These are phyloP conservation scores for Parochlus steinenii DNA, from an alignment of 2,888 invertebrate species.

Conservation along the genomic window DNA sequence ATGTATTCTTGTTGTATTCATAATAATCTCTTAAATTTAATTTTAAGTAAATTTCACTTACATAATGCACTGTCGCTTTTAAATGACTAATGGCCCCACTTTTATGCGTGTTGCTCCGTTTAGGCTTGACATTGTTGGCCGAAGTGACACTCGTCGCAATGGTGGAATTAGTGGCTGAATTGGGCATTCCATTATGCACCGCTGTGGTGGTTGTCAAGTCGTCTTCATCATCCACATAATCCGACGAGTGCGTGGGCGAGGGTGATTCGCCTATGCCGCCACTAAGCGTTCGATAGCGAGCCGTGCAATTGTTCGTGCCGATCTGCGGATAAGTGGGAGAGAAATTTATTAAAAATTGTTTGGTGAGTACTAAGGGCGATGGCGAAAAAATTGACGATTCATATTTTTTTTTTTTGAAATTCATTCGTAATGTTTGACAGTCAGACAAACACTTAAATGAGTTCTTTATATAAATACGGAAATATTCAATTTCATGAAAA, in stretches of 20 bases:
- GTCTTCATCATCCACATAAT: constrained; percentile 49
- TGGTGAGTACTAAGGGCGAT: too few species aligned
- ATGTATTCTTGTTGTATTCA: too few species aligned
- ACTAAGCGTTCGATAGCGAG: constrained; percentile 33
- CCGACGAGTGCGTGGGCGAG: constrained; percentile 50
- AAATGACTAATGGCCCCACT: constrained; percentile 36
- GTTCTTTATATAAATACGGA: too few species aligned
- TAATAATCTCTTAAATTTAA: too few species aligned
- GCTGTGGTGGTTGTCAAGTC: constrained; percentile 17
- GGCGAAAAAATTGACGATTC: too few species aligned
- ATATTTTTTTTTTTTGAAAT: too few species aligned
- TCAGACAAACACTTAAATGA: too few species aligned
- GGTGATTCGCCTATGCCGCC: constrained; percentile 38
- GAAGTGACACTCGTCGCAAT: not conserved
- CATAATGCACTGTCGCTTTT: constrained; percentile 47
- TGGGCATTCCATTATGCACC: constrained; percentile 7
- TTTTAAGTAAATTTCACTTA: too few species aligned
- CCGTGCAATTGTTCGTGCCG: constrained; percentile 32
- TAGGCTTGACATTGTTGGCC: constrained; percentile 5
- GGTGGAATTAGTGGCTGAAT: not conserved
- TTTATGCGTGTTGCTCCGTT: constrained; percentile 21
- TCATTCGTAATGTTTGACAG: too few species aligned
- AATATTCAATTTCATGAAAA: too few species aligned
- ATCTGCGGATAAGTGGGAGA: too few species aligned
- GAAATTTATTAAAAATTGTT: too few species aligned